Percentiles rank a stretch among this genome's conserved stretches.
Evolutionary conservation across 2,113 vertebrate genomes (phyloP).

Genomic region (Cygnus buccinator): DNA sequence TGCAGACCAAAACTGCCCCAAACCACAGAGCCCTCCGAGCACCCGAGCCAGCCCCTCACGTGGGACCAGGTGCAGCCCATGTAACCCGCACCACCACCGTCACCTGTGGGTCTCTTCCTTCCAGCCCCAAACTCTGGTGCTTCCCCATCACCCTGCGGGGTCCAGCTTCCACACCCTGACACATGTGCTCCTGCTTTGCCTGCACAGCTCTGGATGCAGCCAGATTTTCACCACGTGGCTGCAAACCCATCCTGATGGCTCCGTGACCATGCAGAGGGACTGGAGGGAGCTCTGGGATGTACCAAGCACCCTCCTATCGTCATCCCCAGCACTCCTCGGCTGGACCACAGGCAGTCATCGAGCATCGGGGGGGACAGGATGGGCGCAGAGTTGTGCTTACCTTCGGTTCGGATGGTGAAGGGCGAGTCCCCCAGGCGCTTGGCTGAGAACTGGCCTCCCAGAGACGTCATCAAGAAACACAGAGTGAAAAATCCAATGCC

Average conservation of each 20-base stretch:
- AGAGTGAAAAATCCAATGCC: constrained; percentile 97
- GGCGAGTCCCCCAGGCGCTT: constrained; percentile 91
- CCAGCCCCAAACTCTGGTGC: fast-evolving
- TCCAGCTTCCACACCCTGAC: not conserved
- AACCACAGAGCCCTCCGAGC: not conserved
- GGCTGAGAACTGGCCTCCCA: constrained; percentile 93
- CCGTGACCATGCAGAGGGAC: fast-evolving
- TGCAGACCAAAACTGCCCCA: not conserved
- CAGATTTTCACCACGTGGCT: fast-evolving
- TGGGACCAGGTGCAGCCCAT: not conserved
- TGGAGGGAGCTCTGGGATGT: not conserved
- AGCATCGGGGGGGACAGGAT: fast-evolving
- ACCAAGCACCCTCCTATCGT: not conserved
- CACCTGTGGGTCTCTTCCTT: not conserved
- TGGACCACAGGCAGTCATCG: fast-evolving
- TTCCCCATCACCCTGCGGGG: not conserved
- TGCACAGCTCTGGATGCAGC: not conserved
- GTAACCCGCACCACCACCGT: not conserved
- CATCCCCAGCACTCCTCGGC: fast-evolving
- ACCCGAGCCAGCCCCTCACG: fast-evolving
- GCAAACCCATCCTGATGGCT: not conserved
- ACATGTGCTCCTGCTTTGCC: fast-evolving
- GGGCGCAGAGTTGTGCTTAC: constrained; percentile 23
- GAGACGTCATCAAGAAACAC: constrained; percentile 97
- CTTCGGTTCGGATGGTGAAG: constrained; percentile 93